Conservation (phyloP, 2,888 invertebrate genomes). For the Pseudeuparius sepicola region DNA sequence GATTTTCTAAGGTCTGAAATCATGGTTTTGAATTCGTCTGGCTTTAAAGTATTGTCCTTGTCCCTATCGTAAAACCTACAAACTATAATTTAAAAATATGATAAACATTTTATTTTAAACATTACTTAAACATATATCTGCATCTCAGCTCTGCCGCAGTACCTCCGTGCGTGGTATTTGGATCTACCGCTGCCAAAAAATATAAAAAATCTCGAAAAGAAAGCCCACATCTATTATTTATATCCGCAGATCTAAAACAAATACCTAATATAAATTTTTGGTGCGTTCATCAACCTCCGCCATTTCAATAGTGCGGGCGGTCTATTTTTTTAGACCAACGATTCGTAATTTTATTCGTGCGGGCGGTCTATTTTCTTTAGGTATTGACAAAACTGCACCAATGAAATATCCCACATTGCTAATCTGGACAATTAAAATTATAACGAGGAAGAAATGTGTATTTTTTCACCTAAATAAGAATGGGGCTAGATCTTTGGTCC, state of each 20-base stretch:
- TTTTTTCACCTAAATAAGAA: constrained; percentile 47
- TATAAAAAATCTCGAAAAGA: constrained; percentile 48
- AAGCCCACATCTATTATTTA: constrained; percentile 42
- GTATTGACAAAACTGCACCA: too few relatives aligned
- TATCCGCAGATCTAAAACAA: constrained; percentile 46
- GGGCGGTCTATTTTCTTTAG: too few relatives aligned
- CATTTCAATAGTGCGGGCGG: too few relatives aligned
- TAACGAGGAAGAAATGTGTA: too few relatives aligned
- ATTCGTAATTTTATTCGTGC: too few relatives aligned
- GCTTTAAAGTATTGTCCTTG: constrained; percentile 43
- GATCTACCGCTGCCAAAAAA: constrained; percentile 56
- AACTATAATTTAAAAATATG: too few relatives aligned
- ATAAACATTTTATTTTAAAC: too few relatives aligned
- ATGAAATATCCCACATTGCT: too few relatives aligned
- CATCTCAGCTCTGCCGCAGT: constrained; percentile 58
- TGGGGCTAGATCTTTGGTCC: constrained; percentile 40
- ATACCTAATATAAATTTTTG: too few relatives aligned
- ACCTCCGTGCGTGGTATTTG: constrained; percentile 52
- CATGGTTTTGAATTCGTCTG: constrained; percentile 49
- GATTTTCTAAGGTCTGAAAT: constrained; percentile 45
- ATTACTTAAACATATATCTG: constrained; percentile 50
- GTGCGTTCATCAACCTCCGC: too few relatives aligned
- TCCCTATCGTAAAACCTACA: constrained; percentile 51
- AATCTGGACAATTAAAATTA: too few relatives aligned
- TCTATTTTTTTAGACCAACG: too few relatives aligned